These are phyloP conservation scores for Crypturellus tataupa DNA, from an alignment of 2,797 vertebrate genomes.

Conservation along the genomic window DNA sequence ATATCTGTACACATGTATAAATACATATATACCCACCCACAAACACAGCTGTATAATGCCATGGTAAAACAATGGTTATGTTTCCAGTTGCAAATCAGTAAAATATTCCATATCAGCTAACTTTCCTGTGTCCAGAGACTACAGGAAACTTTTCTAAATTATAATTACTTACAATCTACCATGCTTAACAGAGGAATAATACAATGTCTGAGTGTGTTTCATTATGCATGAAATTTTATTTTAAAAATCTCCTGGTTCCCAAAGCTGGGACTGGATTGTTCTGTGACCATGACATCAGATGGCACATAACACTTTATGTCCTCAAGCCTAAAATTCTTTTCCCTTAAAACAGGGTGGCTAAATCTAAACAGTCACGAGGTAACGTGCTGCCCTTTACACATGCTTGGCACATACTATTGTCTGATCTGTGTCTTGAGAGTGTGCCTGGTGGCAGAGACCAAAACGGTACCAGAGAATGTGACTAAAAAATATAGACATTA, in stretches of 20 bases:
- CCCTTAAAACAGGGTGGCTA: background rate
- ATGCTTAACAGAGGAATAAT: background rate
- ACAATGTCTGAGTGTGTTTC: background rate
- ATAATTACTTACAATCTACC: too few species aligned
- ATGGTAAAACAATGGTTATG: background rate
- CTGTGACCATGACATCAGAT: background rate
- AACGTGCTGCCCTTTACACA: background rate
- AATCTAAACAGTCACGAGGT: background rate
- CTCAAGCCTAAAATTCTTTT: background rate
- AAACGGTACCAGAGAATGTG: too few species aligned
- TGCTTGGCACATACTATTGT: background rate
- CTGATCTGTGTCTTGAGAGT: background rate
- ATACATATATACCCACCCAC: too few species aligned
- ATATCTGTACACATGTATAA: too few species aligned
- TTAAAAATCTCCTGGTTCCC: background rate
- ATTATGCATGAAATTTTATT: background rate
- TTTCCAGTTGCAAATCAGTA: background rate
- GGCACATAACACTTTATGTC: background rate
- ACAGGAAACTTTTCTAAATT: background rate
- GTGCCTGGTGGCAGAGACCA: too few species aligned
- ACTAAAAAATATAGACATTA: too few species aligned
- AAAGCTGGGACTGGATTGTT: background rate
- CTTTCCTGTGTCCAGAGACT: background rate
- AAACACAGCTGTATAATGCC: background rate
- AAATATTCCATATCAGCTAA: background rate